A percentile compares a stretch with the other conserved stretches of the same genome.
Conservation (phyloP, 2,888 invertebrate species). For the Heliconius erato region DNA sequence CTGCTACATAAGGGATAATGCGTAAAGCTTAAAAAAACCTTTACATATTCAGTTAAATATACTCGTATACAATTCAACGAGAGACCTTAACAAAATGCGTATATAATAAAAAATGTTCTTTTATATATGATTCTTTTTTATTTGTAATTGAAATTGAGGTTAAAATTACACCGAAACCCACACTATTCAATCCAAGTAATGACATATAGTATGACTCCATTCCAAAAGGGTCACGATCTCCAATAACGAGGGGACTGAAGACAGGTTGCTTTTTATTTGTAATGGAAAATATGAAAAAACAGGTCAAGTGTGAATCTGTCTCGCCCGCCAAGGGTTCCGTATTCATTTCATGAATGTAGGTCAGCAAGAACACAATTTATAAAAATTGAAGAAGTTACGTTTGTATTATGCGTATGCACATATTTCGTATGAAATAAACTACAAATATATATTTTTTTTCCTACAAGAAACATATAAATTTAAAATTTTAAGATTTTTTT, state of each 20-base stretch:
- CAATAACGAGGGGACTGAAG: constrained; percentile 21
- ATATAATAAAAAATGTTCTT: no score
- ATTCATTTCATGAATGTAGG: background rate
- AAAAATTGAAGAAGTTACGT: background rate
- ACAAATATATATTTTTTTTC: no score
- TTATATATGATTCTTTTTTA: background rate
- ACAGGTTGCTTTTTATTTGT: constrained; percentile 11
- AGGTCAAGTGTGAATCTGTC: background rate
- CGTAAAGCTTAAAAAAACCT: background rate
- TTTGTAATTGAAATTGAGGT: background rate
- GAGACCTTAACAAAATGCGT: background rate
- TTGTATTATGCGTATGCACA: background rate
- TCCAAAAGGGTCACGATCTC: constrained; percentile 16
- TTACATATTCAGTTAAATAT: background rate
- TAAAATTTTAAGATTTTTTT: no score
- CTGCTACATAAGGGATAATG: background rate
- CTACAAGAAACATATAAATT: no score
- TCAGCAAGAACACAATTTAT: background rate
- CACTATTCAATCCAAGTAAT: constrained; percentile 3
- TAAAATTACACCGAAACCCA: constrained; percentile 5
- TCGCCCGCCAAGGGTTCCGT: background rate
- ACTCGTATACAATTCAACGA: background rate
- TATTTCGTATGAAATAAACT: no score
- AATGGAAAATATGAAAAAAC: background rate
- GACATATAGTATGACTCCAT: background rate